Percentiles rank a stretch among this genome's conserved stretches.
phyloP scores from a whole-genome alignment of 2,888 invertebrate genomes.

The Chrysomela aeneicollis region DNA sequence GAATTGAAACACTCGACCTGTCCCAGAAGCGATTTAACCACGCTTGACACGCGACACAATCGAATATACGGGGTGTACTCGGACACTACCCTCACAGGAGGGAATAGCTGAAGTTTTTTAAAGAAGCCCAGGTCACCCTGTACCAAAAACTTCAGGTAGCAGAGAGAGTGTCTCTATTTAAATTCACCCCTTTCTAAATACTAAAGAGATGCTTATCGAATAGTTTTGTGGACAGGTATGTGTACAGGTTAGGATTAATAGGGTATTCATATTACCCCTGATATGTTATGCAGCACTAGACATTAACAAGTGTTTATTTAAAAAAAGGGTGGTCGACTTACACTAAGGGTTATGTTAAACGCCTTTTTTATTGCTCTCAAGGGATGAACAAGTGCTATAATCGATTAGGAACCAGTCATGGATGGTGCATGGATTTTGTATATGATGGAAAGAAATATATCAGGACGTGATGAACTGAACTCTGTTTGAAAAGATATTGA shows the following conservation, averaged over 20 bases:
- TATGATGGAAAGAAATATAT: too few relatives aligned
- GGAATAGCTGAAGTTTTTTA: too few relatives aligned
- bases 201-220: slow-evolving; percentile 40
- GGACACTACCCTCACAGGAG: too few relatives aligned
- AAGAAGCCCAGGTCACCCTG: not conserved
- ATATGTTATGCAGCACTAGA: slow-evolving; percentile 23
- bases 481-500: too few relatives aligned
- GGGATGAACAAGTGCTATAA: not conserved
- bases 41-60: slow-evolving; percentile 47
- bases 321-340: slow-evolving; percentile 17
- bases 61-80: slow-evolving; percentile 22
- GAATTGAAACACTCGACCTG: slow-evolving; percentile 46
- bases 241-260: slow-evolving; percentile 15
- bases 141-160: slow-evolving; percentile 44
- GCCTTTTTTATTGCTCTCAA: slow-evolving; percentile 3
- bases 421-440: too few relatives aligned
- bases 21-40: slow-evolving; percentile 48
- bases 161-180: slow-evolving; percentile 42
- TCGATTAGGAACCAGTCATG: not conserved
- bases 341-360: slow-evolving; percentile 9
- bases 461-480: too few relatives aligned
- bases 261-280: slow-evolving; percentile 23
- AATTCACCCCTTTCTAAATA: slow-evolving; percentile 49
- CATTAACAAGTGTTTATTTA: slow-evolving; percentile 26
- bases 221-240: slow-evolving; percentile 9